Evolutionary conservation across 2,797 vertebrate genomes (phyloP).

Genomic region (Etheostoma perlongum): DNA sequence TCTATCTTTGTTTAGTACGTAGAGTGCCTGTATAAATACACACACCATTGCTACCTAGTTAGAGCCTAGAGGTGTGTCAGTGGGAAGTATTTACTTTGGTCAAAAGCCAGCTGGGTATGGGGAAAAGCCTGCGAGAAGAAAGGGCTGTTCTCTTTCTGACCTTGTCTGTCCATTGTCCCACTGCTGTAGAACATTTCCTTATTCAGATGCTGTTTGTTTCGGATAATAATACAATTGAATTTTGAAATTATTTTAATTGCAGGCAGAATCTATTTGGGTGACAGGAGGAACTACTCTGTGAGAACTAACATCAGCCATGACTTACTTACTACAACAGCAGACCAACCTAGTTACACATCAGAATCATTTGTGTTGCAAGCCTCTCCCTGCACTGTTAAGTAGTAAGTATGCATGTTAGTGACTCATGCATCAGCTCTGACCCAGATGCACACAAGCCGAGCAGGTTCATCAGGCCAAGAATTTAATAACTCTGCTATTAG

Average conservation of each 20-base stretch:
- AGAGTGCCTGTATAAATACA: not conserved
- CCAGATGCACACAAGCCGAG: conserved; percentile 39
- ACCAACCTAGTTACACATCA: not conserved
- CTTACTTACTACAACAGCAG: not conserved
- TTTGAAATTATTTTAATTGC: not conserved
- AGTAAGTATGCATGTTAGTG: conserved; percentile 3
- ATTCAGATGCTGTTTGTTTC: conserved; percentile 10
- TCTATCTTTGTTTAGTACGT: not conserved
- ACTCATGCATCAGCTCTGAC: conserved; percentile 8
- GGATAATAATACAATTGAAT: conserved; percentile 1
- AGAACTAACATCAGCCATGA: not conserved
- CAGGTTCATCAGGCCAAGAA: conserved; percentile 44
- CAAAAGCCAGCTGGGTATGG: conserved; percentile 1
- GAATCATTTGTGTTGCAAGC: not conserved
- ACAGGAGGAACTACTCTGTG: not conserved
- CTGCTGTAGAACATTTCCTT: conserved; percentile 33
- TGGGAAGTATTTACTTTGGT: conserved; percentile 10
- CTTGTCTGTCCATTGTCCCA: conserved; percentile 43
- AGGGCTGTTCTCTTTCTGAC: conserved; percentile 41
- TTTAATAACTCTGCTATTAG: conserved; percentile 15
- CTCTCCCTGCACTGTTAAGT: conserved; percentile 22
- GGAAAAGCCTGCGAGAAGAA: conserved; percentile 25
- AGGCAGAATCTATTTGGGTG: not conserved
- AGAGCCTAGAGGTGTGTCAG: not conserved
- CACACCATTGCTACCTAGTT: not conserved